phyloP scores from a whole-genome alignment of 2,888 invertebrate genomes.

The Uropetala carovei region DNA sequence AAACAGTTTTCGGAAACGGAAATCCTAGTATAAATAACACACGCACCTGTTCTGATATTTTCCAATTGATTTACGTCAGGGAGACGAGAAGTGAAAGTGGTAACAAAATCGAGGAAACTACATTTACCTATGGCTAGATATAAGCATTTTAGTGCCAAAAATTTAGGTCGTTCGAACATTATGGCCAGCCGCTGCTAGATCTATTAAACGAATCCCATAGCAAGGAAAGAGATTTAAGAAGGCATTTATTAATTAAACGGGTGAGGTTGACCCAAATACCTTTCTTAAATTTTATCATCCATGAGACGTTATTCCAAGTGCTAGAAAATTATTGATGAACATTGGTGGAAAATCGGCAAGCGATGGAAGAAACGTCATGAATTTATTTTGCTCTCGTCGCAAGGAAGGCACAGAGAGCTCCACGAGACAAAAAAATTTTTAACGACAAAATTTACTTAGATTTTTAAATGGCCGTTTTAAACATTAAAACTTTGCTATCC shows the following conservation, averaged over 20 bases:
- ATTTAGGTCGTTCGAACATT: not conserved
- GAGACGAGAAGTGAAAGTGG: not conserved
- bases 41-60: not conserved
- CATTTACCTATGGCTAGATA: not conserved
- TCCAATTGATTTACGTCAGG: not conserved
- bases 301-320: not conserved
- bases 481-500: too few relatives aligned
- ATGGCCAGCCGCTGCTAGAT: not conserved
- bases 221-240: not conserved
- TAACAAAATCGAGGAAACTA: not conserved
- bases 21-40: not conserved
- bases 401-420: too few relatives aligned
- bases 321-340: too few relatives aligned
- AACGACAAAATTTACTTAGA: too few relatives aligned
- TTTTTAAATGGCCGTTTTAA: too few relatives aligned
- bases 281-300: not conserved
- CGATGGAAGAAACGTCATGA: too few relatives aligned
- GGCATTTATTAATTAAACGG: not conserved
- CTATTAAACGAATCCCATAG: not conserved
- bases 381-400: too few relatives aligned
- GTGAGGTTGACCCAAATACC: not conserved
- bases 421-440: too few relatives aligned
- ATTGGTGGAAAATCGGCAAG: too few relatives aligned
- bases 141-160: not conserved
- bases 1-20: conserved; percentile 61